Evolutionary conservation across 2,888 invertebrate species (phyloP), one percentile per base, ranked within the genome.

Genomic region (Clostera curtula): DNA sequence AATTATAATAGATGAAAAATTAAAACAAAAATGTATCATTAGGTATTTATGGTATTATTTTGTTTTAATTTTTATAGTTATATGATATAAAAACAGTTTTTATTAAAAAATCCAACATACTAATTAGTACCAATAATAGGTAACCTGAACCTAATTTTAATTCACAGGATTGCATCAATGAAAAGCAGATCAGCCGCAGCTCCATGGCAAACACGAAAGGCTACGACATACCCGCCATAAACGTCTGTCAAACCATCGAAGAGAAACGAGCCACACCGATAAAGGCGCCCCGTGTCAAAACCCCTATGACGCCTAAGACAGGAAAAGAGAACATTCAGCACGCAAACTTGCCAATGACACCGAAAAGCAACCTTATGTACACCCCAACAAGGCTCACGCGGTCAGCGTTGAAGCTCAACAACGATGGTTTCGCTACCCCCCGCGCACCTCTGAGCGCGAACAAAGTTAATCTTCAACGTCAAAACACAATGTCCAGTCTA

Each of bases 141-240:
- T n/a, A n/a, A n/a, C n/a, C n/a, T 12, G 19, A 10, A 4, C 19
- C 25, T 12, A 26, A 12, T 34, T 34, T 28, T 30, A 25, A 50
- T 25, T 77, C 75, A 8, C 74, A 87, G 76, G 84, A 86, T 17
- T 66, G 75, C 34, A 73, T 88, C 22, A 72, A 82, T 27, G 72
- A 83, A 16, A 75, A 80, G 16, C 69, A 77, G 25, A 82, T 85
- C 36, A 59, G 86, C 12, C 82, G 87, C 33, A 88, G 88, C 37
- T 87, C 88, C 0, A 63, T 87, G 60, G 69, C 56, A 19, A 71
- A 25, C 20, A 52, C 35, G 4, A 76, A 46, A 45, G 54, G 35
- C 16, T 54, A 43, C 12, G 66, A 29, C 5, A 20, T 47, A 8
- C 62, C 56, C 17, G 47, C 41, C 9, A 56, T 63, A 13, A 23